A percentile compares a stretch with the other conserved stretches of the same genome.
Evolutionary conservation across 2,113 vertebrate genomes (phyloP).

Genomic region (Crotalus viridis): DNA sequence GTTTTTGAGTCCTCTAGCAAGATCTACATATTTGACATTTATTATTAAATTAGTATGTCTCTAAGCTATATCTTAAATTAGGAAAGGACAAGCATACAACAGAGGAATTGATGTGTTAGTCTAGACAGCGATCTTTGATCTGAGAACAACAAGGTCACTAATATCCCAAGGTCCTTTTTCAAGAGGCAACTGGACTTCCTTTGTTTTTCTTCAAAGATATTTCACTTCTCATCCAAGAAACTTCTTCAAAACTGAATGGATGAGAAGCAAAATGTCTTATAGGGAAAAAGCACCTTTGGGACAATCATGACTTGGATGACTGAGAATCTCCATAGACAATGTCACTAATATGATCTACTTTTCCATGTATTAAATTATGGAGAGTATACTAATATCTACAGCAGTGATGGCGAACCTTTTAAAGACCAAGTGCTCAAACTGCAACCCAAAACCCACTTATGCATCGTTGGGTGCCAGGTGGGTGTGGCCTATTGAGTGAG

Average conservation of each 20-base stretch:
- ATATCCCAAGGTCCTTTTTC: background rate
- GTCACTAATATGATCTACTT: background rate
- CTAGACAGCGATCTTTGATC: background rate
- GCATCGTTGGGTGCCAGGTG: too few relatives aligned
- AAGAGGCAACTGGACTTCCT: background rate
- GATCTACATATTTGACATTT: background rate
- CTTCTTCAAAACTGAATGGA: background rate
- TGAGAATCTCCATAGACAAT: background rate
- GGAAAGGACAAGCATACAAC: background rate
- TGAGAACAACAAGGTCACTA: background rate
- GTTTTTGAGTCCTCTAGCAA: background rate
- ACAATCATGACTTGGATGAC: background rate
- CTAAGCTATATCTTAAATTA: background rate
- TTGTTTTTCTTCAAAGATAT: background rate
- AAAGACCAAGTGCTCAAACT: too few relatives aligned
- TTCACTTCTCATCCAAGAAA: background rate
- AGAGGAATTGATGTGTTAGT: background rate
- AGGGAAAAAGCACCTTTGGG: background rate
- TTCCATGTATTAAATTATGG: background rate
- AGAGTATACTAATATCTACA: background rate
- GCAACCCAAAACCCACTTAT: too few relatives aligned
- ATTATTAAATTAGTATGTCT: background rate
- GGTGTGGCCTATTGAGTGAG: too few relatives aligned
- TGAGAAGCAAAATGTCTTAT: background rate
- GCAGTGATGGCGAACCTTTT: too few relatives aligned